Evolutionary conservation across 2,797 vertebrate species (phyloP).

Genomic region (Macroramphosus scolopax): DNA sequence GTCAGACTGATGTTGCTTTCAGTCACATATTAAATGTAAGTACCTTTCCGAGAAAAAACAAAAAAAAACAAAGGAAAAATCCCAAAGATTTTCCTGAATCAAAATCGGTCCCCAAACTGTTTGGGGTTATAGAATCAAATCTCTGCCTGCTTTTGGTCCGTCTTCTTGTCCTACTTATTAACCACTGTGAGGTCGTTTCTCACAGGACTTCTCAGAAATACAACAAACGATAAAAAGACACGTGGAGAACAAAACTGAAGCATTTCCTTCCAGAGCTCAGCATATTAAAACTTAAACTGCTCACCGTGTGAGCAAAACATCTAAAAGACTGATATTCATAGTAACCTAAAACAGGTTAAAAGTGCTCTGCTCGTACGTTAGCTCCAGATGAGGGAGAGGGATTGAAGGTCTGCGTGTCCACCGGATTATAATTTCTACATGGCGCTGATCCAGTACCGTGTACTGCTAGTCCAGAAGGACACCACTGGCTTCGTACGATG

Average conservation of each 20-base stretch:
- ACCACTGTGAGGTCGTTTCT: slow-evolving; percentile 56
- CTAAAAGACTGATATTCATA: slow-evolving; percentile 46
- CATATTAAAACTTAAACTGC: slow-evolving; percentile 69
- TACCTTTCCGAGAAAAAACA: slow-evolving; percentile 54
- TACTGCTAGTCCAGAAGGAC: slow-evolving; percentile 11
- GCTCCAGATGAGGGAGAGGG: slow-evolving; percentile 37
- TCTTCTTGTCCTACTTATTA: slow-evolving; percentile 61
- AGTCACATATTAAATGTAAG: slow-evolving; percentile 66
- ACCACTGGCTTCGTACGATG: slow-evolving; percentile 7
- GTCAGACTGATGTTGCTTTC: slow-evolving; percentile 40
- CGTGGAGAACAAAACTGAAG: slow-evolving; percentile 50
- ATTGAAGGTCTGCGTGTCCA: slow-evolving; percentile 15
- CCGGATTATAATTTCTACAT: slow-evolving; percentile 55
- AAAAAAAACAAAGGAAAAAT: not conserved
- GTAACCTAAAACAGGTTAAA: slow-evolving; percentile 54
- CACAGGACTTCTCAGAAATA: slow-evolving; percentile 39
- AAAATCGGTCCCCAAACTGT: slow-evolving; percentile 23
- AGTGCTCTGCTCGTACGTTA: slow-evolving; percentile 64
- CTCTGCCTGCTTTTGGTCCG: slow-evolving; percentile 92
- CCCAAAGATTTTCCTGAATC: slow-evolving; percentile 6
- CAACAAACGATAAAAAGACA: slow-evolving; percentile 63
- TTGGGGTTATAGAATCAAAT: slow-evolving; percentile 46
- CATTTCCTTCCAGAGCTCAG: slow-evolving; percentile 52
- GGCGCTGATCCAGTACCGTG: slow-evolving; percentile 35
- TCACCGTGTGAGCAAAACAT: slow-evolving; percentile 26